phyloP scores from a whole-genome alignment of 2,113 vertebrate species.

The Cyphomyrus plagiostoma region DNA sequence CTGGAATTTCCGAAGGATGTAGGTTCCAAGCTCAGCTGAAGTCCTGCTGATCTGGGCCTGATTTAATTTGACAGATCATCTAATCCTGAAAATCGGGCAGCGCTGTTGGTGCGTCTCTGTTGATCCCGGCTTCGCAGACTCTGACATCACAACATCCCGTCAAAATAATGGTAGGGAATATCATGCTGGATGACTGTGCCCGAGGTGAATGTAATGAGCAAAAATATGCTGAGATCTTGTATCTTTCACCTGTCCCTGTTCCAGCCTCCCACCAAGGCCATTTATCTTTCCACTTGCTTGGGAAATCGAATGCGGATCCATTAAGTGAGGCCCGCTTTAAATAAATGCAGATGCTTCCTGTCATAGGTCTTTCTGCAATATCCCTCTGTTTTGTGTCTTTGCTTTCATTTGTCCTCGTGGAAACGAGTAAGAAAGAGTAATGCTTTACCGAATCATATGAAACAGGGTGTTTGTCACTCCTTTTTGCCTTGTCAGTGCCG shows the following conservation, averaged over 20 bases:
- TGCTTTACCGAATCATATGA: not conserved
- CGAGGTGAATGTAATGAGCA: not conserved
- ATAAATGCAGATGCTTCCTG: not conserved
- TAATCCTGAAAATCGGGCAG: not conserved
- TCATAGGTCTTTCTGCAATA: not conserved
- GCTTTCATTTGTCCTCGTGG: not conserved
- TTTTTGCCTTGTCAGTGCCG: not conserved
- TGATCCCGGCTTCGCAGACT: not conserved
- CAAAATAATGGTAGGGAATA: not conserved
- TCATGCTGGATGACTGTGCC: not conserved
- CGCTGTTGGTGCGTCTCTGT: not conserved
- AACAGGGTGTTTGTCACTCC: not conserved
- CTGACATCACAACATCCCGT: not conserved
- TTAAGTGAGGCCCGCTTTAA: not conserved
- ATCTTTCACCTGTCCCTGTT: not conserved
- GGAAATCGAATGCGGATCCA: not conserved
- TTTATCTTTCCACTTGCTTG: not conserved
- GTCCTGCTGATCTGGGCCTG: not conserved
- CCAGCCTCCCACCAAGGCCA: not conserved
- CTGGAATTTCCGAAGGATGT: not conserved
- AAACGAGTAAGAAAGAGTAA: not conserved
- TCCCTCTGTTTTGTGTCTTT: not conserved
- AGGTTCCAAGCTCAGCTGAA: not conserved
- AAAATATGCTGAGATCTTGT: not conserved
- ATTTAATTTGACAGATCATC: not conserved